Conservation (phyloP, 2,113 vertebrate species). For the Lichenostomus cassidix region DNA sequence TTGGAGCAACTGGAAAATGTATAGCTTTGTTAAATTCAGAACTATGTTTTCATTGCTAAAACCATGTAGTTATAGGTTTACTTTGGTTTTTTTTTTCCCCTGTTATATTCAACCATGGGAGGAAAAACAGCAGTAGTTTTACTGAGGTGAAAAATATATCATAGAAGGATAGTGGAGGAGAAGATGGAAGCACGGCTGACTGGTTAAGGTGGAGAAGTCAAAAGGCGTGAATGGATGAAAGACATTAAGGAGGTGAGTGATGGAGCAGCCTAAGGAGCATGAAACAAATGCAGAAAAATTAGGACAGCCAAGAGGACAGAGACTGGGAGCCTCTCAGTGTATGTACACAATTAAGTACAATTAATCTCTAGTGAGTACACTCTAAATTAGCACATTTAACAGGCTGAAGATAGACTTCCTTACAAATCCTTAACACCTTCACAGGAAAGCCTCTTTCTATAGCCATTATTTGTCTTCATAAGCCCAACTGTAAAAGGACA, state of each 20-base stretch:
- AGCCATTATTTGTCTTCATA: neutral
- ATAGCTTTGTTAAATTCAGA: neutral
- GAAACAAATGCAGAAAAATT: neutral
- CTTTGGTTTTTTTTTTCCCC: fast-evolving
- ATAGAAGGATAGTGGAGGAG: neutral
- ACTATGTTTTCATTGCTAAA: neutral
- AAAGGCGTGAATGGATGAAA: neutral
- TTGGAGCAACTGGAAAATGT: neutral
- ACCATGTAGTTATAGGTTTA: neutral
- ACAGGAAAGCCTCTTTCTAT: neutral
- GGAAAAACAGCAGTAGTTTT: neutral
- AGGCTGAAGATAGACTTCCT: neutral
- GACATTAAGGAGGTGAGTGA: neutral
- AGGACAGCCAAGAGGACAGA: neutral
- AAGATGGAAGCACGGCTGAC: neutral
- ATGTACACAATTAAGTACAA: neutral
- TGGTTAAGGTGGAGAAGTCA: neutral
- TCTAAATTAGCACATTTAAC: neutral
- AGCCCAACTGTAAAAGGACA: neutral
- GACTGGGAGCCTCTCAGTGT: neutral
- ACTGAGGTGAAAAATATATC: neutral
- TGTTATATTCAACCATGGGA: neutral
- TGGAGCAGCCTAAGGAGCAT: neutral
- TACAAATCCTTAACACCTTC: neutral
- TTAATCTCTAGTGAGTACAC: neutral